Conservation (phyloP, 2,888 invertebrate genomes). For the Belgica antarctica region DNA sequence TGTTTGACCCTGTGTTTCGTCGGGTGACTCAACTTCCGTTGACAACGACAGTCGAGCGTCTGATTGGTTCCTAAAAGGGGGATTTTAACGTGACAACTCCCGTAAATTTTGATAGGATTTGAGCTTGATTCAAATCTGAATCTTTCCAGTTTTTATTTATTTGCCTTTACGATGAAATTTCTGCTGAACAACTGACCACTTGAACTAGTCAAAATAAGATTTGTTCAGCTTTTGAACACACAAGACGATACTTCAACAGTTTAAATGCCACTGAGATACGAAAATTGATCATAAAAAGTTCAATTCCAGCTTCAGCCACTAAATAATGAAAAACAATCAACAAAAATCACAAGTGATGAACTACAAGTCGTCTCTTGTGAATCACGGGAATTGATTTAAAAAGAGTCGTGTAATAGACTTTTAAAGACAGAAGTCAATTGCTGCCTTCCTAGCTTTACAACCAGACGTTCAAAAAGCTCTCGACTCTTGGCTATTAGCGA, state of each 20-base stretch:
- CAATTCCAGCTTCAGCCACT: too few relatives aligned
- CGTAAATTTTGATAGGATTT: too few relatives aligned
- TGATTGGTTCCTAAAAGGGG: neutral
- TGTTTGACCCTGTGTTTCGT: neutral
- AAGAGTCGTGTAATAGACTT: too few relatives aligned
- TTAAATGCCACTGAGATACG: too few relatives aligned
- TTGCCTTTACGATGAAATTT: neutral
- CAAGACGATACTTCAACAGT: neutral
- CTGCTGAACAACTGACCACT: neutral
- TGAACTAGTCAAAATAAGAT: neutral
- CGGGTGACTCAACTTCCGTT: neutral
- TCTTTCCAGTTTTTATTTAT: too few relatives aligned
- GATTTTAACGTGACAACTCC: too few relatives aligned
- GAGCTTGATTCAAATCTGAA: too few relatives aligned
- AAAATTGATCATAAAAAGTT: too few relatives aligned
- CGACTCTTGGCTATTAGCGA: constrained; percentile 41
- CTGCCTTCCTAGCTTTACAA: neutral
- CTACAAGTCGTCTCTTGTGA: too few relatives aligned
- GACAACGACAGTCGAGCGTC: neutral
- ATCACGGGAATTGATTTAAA: too few relatives aligned
- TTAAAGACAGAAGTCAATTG: constrained; percentile 5
- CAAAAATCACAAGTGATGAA: too few relatives aligned
- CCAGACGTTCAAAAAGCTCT: neutral
- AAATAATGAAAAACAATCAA: too few relatives aligned
- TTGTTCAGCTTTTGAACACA: neutral